Evolutionary conservation across 2,888 invertebrate genomes (phyloP).

Genomic region (Leptothorax acervorum): DNA sequence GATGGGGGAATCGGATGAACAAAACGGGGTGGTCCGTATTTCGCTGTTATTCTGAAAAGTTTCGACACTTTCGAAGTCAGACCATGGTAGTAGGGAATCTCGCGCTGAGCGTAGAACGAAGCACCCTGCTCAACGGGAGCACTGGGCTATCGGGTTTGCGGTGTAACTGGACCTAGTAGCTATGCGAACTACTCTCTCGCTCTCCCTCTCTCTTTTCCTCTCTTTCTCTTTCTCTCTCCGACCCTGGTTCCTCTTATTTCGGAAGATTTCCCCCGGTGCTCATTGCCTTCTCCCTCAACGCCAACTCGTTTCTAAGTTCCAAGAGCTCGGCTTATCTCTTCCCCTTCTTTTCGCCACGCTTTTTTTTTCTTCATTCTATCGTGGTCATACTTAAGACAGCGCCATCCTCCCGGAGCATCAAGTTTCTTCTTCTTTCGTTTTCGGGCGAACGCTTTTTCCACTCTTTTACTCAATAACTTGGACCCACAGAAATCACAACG

Average conservation of each 20-base stretch:
- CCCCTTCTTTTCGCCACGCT: slow-evolving; percentile 44
- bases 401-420: slow-evolving; percentile 50
- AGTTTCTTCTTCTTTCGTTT: slow-evolving; percentile 52
- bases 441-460: slow-evolving; percentile 53
- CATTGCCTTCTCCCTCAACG: slow-evolving; percentile 77
- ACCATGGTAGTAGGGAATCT: slow-evolving; percentile 52
- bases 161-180: slow-evolving; percentile 77
- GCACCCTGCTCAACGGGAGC: slow-evolving; percentile 68
- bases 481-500: slow-evolving; percentile 41
- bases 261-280: slow-evolving; percentile 82
- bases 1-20: neutral
- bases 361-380: slow-evolving; percentile 12
- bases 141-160: slow-evolving; percentile 77
- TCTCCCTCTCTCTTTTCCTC: slow-evolving; percentile 42
- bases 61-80: slow-evolving; percentile 60
- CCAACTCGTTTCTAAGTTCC: slow-evolving; percentile 75
- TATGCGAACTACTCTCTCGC: slow-evolving; percentile 66
- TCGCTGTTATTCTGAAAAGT: slow-evolving; percentile 59
- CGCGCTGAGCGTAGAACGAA: slow-evolving; percentile 41
- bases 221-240: slow-evolving; percentile 49
- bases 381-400: slow-evolving; percentile 43
- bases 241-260: slow-evolving; percentile 78
- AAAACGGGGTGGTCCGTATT: slow-evolving; percentile 39
- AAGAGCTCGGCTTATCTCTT: slow-evolving; percentile 71
- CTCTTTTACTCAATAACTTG: slow-evolving; percentile 57